Percentiles rank a stretch among this genome's conserved stretches.
phyloP scores from a whole-genome alignment of 1,140 invertebrate genomes.

The Hypsibius dujardini region DNA sequence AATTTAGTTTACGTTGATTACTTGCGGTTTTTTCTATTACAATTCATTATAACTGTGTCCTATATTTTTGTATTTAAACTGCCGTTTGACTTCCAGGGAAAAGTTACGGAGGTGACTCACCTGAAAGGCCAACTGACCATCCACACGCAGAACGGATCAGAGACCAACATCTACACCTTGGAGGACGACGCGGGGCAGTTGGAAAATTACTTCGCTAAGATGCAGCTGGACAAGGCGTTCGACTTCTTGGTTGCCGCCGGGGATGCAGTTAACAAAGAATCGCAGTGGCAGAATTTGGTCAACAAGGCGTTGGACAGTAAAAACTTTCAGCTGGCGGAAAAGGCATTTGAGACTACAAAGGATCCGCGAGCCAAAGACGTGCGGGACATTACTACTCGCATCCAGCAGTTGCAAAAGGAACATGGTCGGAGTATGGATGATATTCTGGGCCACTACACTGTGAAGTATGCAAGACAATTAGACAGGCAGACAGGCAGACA shows the following conservation, averaged over 20 bases:
- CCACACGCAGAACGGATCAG: background rate
- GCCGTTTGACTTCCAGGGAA: slow-evolving; percentile 17
- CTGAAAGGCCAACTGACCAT: background rate
- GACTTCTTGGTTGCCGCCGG: background rate
- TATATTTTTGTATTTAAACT: too few relatives aligned
- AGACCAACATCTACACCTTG: background rate
- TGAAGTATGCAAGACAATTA: background rate
- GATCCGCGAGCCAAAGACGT: slow-evolving; percentile 4
- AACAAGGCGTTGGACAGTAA: background rate
- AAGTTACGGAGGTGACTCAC: background rate
- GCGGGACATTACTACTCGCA: background rate
- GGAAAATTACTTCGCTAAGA: background rate
- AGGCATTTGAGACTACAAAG: background rate
- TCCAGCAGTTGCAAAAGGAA: background rate
- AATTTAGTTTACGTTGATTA: too few relatives aligned
- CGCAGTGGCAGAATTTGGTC: background rate
- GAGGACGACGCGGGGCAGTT: slow-evolving; percentile 12
- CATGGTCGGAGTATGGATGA: background rate
- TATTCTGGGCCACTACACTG: slow-evolving; percentile 3
- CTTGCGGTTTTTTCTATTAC: too few relatives aligned
- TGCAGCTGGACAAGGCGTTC: background rate
- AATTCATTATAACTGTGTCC: too few relatives aligned
- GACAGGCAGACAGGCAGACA: too few relatives aligned
- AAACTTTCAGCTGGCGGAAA: slow-evolving; percentile 3
- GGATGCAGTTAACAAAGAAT: background rate